Evolutionary conservation across 2,113 vertebrate genomes (phyloP).

Genomic region (Ochotona curzoniae): DNA sequence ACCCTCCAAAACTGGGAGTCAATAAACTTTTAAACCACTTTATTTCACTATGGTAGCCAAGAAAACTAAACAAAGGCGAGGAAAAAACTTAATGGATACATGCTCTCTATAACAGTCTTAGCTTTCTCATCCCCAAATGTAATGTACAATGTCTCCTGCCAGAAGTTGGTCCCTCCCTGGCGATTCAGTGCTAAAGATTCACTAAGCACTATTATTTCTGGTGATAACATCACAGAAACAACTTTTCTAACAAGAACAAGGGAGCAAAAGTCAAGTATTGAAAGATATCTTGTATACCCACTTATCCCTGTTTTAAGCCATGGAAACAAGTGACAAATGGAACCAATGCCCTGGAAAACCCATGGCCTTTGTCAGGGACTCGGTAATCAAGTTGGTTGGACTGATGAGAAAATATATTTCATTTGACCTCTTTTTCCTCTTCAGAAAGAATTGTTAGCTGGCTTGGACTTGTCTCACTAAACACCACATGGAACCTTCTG

Average conservation of each 20-base stretch:
- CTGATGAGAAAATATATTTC: conserved; percentile 3
- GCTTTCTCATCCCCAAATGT: background rate
- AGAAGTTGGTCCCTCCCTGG: background rate
- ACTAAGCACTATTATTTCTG: background rate
- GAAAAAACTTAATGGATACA: background rate
- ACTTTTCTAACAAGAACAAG: background rate
- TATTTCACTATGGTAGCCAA: background rate
- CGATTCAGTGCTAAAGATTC: background rate
- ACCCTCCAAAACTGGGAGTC: background rate
- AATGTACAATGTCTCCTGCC: background rate
- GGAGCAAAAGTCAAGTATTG: conserved; percentile 24
- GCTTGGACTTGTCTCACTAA: conserved; percentile 16
- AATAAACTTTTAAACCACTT: background rate
- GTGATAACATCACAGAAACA: conserved; percentile 38
- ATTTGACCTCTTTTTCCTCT: conserved; percentile 12
- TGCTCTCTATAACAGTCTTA: background rate
- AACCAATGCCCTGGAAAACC: conserved; percentile 18
- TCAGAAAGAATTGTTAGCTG: background rate
- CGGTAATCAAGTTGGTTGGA: background rate
- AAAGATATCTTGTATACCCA: background rate
- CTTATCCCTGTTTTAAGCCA: conserved; percentile 4
- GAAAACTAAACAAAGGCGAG: background rate
- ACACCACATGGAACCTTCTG: conserved; percentile 48
- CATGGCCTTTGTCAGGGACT: conserved; percentile 28
- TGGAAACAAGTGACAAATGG: conserved; percentile 12